Evolutionary conservation across 2,113 vertebrate species (phyloP), one percentile per base, ranked within the genome.

Genomic region (Apaloderma vittatum): DNA sequence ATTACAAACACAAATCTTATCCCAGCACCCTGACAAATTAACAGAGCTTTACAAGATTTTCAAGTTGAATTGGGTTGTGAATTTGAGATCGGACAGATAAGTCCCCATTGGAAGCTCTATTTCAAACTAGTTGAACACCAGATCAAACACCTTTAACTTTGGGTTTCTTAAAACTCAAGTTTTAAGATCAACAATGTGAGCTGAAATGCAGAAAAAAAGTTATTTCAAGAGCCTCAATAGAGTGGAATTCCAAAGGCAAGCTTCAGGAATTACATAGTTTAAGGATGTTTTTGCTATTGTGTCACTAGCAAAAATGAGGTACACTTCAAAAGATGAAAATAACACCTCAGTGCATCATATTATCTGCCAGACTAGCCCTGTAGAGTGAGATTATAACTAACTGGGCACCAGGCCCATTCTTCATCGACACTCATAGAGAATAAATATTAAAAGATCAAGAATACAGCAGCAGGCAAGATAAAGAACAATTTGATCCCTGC

Each of bases 371-470:
- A 89, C 67, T 71, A 55, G 61, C 62, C 78, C 40, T 3, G 1
- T 11, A 55, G 57, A 93, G 34, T 89, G 46, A 89, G 11, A 79
- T 40, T 66, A 74, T 65, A 89, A 62, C 71, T 71, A 45, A 72
- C 37, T 83, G 81, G 74, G 70, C 49, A 90, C 6, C 13, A 52
- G 23, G 65, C 80, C 45, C 13, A 32, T 70, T 87, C 66, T 84
- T 82, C 74, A 87, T 43, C 61, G 61, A 70, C 46, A 80, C 32
- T 89, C 8, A 75, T 49, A 68, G 80, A 46, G 68, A 79, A 71
- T 91, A 49, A 92, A 68, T 54, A 78, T 74, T 94, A 88, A 68
- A 63, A 90, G 48, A 80, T 86, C 46, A 59, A 96, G 66, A 88
- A 52, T 34, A 83, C 20, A 67, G 52, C 46, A 90, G 43, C 36